These are phyloP conservation scores for Mastigias papua DNA, from an alignment of 30 jellyfish, hydroid and myxozoan genomes.

Conservation along the genomic window DNA sequence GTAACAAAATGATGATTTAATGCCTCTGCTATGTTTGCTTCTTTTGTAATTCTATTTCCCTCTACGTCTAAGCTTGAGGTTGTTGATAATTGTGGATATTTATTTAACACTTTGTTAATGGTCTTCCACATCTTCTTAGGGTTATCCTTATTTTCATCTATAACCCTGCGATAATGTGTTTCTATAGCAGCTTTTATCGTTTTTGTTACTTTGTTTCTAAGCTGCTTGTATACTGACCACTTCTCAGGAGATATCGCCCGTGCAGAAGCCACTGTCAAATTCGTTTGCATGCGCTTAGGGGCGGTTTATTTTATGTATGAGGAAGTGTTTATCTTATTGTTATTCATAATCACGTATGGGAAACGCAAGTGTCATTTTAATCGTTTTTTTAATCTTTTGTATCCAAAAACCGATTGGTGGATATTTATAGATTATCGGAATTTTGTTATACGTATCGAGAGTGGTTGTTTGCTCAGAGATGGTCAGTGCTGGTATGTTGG, in stretches of 20 bases:
- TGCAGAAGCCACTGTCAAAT: not conserved
- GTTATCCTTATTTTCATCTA: too few species aligned
- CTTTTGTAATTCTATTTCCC: too few species aligned
- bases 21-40: too few species aligned
- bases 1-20: too few species aligned
- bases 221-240: slow-evolving; percentile 6
- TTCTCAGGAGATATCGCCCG: not conserved
- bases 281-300: not conserved
- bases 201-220: too few species aligned
- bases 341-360: not conserved
- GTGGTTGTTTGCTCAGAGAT: too few species aligned
- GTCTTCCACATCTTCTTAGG: too few species aligned
- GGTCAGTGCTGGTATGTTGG: too few species aligned
- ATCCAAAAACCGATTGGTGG: not conserved
- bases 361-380: not conserved
- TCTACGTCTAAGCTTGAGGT: too few species aligned
- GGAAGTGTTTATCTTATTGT: not conserved
- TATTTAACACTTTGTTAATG: too few species aligned
- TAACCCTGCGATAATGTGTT: slow-evolving; percentile 3
- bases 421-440: not conserved
- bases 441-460: too few species aligned
- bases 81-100: too few species aligned
- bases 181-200: slow-evolving; percentile 3
- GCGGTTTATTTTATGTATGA: not conserved
- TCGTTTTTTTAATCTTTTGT: not conserved